A percentile compares a stretch with the other conserved stretches of the same genome.
Conservation (phyloP, 2,888 invertebrate species). For the Aquatica leii region DNA sequence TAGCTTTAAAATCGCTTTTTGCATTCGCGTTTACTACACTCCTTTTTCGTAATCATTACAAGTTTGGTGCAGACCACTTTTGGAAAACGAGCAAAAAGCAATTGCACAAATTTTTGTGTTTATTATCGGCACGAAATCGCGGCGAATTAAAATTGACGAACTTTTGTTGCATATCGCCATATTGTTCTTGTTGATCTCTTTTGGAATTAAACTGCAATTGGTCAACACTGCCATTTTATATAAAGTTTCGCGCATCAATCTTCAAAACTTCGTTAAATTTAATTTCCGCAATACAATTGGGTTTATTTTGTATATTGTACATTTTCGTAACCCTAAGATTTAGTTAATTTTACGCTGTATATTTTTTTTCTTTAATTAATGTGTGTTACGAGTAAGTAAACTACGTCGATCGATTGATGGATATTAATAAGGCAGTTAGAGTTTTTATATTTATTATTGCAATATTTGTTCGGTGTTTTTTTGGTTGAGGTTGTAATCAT, state of each 20-base stretch:
- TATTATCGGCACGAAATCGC: background rate
- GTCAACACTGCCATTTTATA: slow-evolving; percentile 51
- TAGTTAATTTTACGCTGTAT: slow-evolving; percentile 30
- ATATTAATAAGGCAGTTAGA: background rate
- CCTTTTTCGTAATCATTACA: background rate
- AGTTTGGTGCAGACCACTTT: background rate
- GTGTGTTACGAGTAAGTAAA: slow-evolving; percentile 29
- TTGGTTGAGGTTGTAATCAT: slow-evolving; percentile 21
- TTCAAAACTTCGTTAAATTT: slow-evolving; percentile 35
- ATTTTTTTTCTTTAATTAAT: slow-evolving; percentile 26
- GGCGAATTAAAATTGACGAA: slow-evolving; percentile 38
- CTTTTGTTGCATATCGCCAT: slow-evolving; percentile 35
- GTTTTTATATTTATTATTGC: slow-evolving; percentile 25
- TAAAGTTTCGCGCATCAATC: slow-evolving; percentile 36
- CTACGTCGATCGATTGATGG: background rate
- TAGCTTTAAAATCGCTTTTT: slow-evolving; percentile 13
- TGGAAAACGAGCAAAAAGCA: background rate
- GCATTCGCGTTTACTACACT: background rate
- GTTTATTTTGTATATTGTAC: slow-evolving; percentile 45
- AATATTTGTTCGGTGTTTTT: slow-evolving; percentile 26
- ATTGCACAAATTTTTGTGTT: slow-evolving; percentile 5
- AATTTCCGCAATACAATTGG: slow-evolving; percentile 22
- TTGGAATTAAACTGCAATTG: slow-evolving; percentile 49
- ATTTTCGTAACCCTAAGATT: slow-evolving; percentile 37
- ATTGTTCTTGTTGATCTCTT: slow-evolving; percentile 45